Base-by-base conservation (phyloP, 2,797 vertebrate genomes). In the Eupleurogrammus muticus region DNA sequence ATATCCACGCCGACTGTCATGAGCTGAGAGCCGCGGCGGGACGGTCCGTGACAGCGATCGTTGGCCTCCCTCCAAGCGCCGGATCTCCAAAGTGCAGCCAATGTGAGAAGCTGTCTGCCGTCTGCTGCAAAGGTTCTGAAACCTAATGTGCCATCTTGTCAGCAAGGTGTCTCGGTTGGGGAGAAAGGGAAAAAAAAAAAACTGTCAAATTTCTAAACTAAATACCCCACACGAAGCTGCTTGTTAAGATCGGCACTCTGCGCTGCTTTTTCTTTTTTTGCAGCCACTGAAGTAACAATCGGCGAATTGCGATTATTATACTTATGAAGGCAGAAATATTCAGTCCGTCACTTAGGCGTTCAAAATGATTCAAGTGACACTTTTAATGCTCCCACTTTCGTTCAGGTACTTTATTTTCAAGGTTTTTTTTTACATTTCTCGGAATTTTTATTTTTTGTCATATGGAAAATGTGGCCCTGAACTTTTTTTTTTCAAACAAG, bases 71-170 rank as follows among this genome's bases (percentile, higher is more conserved):
- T 73, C 73, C 70, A 79, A 70, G 62, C 17, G 38, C 40, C 62
- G 46, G 56, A 73, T 66, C 55, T 61, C 63, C 73, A 56, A 70
- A 64, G 66, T 66, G 77, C 54, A 83, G 71, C 66, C 80, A 79
- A 54, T 85, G 53, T 79, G 60, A 78, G n/a, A 79, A 73, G 69
- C 50, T 76, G 74, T 77, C 68, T 75, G 53, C 36, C 13, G 46
- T 65, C 32, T 69, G 65, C 59, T 65, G 50, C 68, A 64, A 61
- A 52, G 52, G 69, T 75, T 72, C 6, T 58, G 40, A 69, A 74
- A 79, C 60, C 72, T 57, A 58, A 77, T 68, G 62, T 42, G 51
- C 59, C 65, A 60, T 80, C 55, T 49, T 78, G 69, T 84, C 81
- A 80, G 61, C 36, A 61, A 81, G 60, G 52, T 69, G 63, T 57